Percentiles rank a stretch among this genome's conserved stretches.
Conservation (phyloP, 2,113 vertebrate genomes). For the Cryptotis parvus region DNA sequence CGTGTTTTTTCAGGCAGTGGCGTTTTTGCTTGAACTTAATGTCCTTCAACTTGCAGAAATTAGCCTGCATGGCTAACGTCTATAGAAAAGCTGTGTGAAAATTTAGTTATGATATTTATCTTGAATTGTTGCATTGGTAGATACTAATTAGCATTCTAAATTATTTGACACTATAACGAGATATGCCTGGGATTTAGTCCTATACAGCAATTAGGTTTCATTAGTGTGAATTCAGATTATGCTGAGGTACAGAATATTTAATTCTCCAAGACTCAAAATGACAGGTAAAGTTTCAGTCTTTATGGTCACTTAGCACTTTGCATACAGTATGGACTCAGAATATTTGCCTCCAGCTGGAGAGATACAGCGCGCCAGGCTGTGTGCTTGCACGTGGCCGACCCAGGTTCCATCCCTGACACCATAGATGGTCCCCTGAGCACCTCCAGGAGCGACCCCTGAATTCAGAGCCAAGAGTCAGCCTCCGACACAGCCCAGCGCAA, state of each 20-base stretch:
- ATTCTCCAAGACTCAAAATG: background rate
- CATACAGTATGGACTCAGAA: background rate
- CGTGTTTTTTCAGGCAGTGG: constrained; percentile 13
- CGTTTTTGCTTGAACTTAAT: background rate
- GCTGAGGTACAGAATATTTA: constrained; percentile 24
- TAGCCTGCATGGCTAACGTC: constrained; percentile 19
- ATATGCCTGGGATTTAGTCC: background rate
- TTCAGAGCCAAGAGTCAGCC: no score
- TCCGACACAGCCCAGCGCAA: no score
- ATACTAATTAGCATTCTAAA: constrained; percentile 1
- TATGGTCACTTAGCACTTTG: constrained; percentile 29
- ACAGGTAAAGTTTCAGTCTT: constrained; percentile 19
- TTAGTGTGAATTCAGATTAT: constrained; percentile 37
- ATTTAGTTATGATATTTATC: background rate
- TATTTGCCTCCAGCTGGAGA: no score
- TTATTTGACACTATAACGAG: background rate
- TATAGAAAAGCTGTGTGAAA: constrained; percentile 10
- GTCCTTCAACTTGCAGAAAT: background rate
- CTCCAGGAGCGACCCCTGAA: no score
- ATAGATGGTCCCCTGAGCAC: no score
- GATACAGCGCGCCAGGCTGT: no score
- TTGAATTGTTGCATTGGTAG: constrained; percentile 22
- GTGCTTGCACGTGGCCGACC: no score
- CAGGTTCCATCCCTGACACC: no score
- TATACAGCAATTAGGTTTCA: constrained; percentile 59